Conservation (phyloP, 2,888 invertebrate species). For the Brassicogethes aeneus region DNA sequence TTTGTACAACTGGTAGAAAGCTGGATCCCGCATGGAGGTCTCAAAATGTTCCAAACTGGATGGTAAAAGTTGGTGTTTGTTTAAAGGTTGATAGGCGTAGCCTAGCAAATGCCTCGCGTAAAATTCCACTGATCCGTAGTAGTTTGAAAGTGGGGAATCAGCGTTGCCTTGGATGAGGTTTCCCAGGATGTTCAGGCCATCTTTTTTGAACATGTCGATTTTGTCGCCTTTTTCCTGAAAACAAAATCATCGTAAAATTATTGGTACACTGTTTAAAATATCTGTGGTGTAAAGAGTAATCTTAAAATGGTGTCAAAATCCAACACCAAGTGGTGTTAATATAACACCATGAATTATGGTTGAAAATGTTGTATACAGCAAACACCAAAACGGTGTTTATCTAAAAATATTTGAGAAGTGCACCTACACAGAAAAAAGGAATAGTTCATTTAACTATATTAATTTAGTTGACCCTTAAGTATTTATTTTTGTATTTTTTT, state of each 20-base stretch:
- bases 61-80: conserved; percentile 44
- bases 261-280: too few relatives aligned
- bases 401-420: too few relatives aligned
- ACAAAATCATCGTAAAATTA: background rate
- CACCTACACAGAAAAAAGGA: too few relatives aligned
- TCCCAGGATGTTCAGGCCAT: conserved; percentile 55
- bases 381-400: too few relatives aligned
- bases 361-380: too few relatives aligned
- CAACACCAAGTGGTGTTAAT: too few relatives aligned
- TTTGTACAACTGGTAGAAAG: conserved; percentile 59
- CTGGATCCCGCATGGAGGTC: conserved; percentile 58
- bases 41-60: conserved; percentile 58
- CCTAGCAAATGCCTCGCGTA: conserved; percentile 53
- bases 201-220: conserved; percentile 49
- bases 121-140: conserved; percentile 46
- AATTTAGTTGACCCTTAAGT: too few relatives aligned
- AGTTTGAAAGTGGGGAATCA: conserved; percentile 49
- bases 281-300: too few relatives aligned
- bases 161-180: conserved; percentile 55
- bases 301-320: too few relatives aligned
- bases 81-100: conserved; percentile 27
- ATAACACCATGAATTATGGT: too few relatives aligned
- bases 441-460: too few relatives aligned
- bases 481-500: too few relatives aligned
- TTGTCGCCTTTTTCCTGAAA: conserved; percentile 18